Evolutionary conservation across 2,888 invertebrate genomes (phyloP).

Genomic region (Dendrolimus pini): DNA sequence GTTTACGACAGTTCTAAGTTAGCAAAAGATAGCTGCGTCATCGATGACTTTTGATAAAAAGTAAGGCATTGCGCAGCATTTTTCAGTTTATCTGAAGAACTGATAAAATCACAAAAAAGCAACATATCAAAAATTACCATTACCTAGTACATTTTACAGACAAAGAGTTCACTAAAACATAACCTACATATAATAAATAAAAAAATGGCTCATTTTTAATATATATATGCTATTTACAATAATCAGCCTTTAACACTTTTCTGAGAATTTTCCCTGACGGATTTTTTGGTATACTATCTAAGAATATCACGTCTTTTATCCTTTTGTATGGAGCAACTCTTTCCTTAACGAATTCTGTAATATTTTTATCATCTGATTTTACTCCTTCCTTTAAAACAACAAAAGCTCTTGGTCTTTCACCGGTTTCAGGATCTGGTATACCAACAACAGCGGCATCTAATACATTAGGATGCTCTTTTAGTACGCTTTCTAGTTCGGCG

Average conservation of each 20-base stretch:
- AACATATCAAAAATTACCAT: too few relatives aligned
- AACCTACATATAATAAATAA: background rate
- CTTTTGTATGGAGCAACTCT: constrained; percentile 87
- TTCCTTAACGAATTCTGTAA: constrained; percentile 78
- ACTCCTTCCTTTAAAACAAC: constrained; percentile 74
- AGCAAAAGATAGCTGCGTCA: too few relatives aligned
- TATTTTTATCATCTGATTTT: constrained; percentile 66
- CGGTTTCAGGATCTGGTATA: constrained; percentile 79
- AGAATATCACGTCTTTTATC: constrained; percentile 79
- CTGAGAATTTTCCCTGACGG: constrained; percentile 87
- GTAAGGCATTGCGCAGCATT: too few relatives aligned
- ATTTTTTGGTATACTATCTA: constrained; percentile 85
- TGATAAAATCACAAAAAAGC: too few relatives aligned
- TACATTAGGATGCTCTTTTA: constrained; percentile 84
- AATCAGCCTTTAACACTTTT: constrained; percentile 64
- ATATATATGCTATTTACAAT: constrained; percentile 11
- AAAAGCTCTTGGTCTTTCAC: constrained; percentile 87
- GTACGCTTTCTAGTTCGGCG: constrained; percentile 87
- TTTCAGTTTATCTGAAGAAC: too few relatives aligned
- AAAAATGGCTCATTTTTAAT: background rate
- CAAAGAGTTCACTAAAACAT: too few relatives aligned
- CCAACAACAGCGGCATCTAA: constrained; percentile 91
- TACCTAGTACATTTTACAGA: too few relatives aligned
- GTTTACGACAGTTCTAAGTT: too few relatives aligned
- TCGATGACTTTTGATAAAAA: too few relatives aligned